Evolutionary conservation across 2,797 vertebrate genomes (phyloP).

Genomic region (Phoebastria nigripes): DNA sequence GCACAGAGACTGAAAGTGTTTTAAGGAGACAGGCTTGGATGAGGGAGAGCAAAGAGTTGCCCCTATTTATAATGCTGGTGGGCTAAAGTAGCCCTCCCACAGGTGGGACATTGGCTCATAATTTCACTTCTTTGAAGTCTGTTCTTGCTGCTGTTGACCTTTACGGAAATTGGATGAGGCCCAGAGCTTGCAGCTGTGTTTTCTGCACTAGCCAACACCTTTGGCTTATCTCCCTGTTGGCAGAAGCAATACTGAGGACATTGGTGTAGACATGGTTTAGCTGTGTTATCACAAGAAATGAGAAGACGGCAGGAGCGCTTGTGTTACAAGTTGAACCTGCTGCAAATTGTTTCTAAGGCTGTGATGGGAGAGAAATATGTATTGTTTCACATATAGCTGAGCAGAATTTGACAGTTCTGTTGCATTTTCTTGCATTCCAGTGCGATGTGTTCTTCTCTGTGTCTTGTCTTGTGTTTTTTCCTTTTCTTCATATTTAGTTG

Average conservation of each 20-base stretch:
- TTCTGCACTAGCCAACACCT: background rate
- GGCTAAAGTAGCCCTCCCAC: too few species aligned
- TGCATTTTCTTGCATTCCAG: background rate
- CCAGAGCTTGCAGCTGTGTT: background rate
- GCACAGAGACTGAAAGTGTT: background rate
- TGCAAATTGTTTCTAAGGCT: background rate
- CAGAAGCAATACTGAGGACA: background rate
- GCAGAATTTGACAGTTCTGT: background rate
- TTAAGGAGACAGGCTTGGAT: background rate
- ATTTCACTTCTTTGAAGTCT: rapidly evolving
- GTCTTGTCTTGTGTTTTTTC: background rate
- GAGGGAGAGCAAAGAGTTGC: background rate
- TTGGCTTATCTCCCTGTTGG: background rate
- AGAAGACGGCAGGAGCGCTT: background rate
- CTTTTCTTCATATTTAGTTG: background rate
- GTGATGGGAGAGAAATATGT: background rate
- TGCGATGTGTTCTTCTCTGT: background rate
- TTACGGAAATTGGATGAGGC: background rate
- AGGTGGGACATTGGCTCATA: background rate
- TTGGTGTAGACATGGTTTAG: rapidly evolving
- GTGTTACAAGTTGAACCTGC: background rate
- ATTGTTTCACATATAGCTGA: background rate
- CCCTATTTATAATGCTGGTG: background rate
- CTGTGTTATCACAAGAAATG: background rate
- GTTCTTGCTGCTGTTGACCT: background rate